These are phyloP conservation scores for Gambusia yucatana DNA, from an alignment of 2,797 vertebrate genomes.

Conservation along the genomic window DNA sequence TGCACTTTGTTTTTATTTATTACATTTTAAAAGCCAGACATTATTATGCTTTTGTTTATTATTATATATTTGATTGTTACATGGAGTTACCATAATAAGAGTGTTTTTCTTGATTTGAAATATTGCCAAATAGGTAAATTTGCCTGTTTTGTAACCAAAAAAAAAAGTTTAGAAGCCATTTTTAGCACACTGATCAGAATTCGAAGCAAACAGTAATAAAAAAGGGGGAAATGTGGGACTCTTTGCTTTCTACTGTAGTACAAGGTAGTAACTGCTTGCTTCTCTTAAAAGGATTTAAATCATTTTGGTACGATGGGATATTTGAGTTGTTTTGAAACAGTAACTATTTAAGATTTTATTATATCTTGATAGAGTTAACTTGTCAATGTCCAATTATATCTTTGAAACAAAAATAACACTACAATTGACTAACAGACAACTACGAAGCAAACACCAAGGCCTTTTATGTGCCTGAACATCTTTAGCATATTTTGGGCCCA, in stretches of 20 bases:
- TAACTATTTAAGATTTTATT: background rate
- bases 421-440: background rate
- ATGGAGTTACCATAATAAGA: background rate
- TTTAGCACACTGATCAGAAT: background rate
- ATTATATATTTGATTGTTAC: background rate
- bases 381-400: background rate
- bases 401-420: background rate
- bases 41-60: background rate
- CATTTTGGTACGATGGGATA: background rate
- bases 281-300: background rate
- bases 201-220: background rate
- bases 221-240: background rate
- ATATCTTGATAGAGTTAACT: background rate
- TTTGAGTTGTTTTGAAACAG: background rate
- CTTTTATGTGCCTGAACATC: background rate
- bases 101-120: background rate
- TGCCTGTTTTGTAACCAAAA: background rate
- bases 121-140: background rate
- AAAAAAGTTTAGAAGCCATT: background rate
- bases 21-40: background rate
- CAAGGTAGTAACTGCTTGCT: too few species aligned
- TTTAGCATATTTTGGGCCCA: constrained; percentile 2
- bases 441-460: background rate
- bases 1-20: background rate
- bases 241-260: background rate